A percentile compares a stretch with the other conserved stretches of the same genome.
These are phyloP conservation scores for Thalassaphorura encarpata DNA, from an alignment of 1,140 invertebrate species.

Conservation along the genomic window DNA sequence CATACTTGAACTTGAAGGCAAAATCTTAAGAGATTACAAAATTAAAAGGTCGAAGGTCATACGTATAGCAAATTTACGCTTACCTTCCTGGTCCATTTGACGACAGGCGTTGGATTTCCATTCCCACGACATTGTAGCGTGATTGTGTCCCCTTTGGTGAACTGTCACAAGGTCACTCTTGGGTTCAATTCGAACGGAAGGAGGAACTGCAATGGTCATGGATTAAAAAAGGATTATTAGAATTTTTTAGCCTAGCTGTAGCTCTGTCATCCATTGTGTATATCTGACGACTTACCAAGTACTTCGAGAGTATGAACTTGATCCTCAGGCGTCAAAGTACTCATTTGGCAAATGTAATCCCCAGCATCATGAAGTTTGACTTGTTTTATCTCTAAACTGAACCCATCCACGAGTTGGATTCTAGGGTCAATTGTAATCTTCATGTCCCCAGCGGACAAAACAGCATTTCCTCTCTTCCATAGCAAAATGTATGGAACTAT, in stretches of 20 bases:
- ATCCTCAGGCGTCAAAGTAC: constrained; percentile 51
- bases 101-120: constrained; percentile 53
- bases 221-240: not conserved
- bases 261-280: too few relatives aligned
- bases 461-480: constrained; percentile 54
- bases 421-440: constrained; percentile 56
- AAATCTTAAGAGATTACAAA: too few relatives aligned
- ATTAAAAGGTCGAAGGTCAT: too few relatives aligned
- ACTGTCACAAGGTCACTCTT: constrained; percentile 47
- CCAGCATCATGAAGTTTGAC: constrained; percentile 50
- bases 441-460: constrained; percentile 55
- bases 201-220: too few relatives aligned
- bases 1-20: not conserved
- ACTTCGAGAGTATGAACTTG: constrained; percentile 52
- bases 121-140: constrained; percentile 51
- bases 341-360: constrained; percentile 46
- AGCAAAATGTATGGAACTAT: constrained; percentile 52
- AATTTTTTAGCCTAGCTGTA: too few relatives aligned
- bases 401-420: constrained; percentile 55
- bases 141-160: constrained; percentile 52
- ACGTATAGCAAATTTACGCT: too few relatives aligned
- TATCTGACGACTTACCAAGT: constrained; percentile 44
- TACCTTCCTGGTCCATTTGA: constrained; percentile 56
- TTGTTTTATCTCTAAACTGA: constrained; percentile 53
- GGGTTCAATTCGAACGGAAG: constrained; percentile 22